Evolutionary conservation across 2,888 invertebrate species (phyloP).

Genomic region (Corbicula japonica): DNA sequence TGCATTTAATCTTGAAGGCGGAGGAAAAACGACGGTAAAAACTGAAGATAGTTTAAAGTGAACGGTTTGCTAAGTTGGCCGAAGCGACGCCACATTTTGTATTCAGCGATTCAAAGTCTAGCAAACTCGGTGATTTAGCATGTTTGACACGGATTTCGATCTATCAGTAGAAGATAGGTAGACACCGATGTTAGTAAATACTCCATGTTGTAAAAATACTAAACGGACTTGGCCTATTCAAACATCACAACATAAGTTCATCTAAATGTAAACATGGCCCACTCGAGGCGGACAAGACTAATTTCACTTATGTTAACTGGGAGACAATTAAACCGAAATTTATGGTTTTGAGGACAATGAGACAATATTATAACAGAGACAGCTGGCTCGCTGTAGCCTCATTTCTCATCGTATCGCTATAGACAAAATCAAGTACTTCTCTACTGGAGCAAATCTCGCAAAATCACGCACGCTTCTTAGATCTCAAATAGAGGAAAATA

Average conservation of each 20-base stretch:
- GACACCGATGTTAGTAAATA: too few relatives aligned
- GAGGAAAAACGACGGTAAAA: too few relatives aligned
- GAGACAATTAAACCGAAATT: conserved; percentile 48
- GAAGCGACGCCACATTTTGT: too few relatives aligned
- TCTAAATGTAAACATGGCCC: conserved; percentile 38
- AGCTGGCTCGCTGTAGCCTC: conserved; percentile 15
- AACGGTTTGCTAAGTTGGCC: too few relatives aligned
- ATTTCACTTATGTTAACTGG: conserved; percentile 39
- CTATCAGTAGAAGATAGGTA: conserved; percentile 25
- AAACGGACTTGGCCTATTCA: conserved; percentile 34
- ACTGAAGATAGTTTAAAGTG: too few relatives aligned
- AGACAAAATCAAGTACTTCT: conserved; percentile 14
- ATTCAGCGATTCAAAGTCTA: too few relatives aligned
- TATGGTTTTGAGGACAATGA: conserved; percentile 30
- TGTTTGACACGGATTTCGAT: conserved; percentile 13
- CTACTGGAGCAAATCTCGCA: too few relatives aligned
- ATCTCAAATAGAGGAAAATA: too few relatives aligned
- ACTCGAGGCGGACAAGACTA: conserved; percentile 37
- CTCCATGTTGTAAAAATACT: conserved; percentile 2
- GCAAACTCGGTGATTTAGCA: too few relatives aligned
- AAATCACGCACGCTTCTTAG: too few relatives aligned
- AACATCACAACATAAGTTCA: conserved; percentile 36
- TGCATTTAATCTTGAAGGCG: too few relatives aligned
- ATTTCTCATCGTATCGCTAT: conserved; percentile 35
- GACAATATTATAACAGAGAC: conserved; percentile 32